Base-by-base conservation (phyloP, 1,140 invertebrate genomes). In the Pachypsylla venusta region DNA sequence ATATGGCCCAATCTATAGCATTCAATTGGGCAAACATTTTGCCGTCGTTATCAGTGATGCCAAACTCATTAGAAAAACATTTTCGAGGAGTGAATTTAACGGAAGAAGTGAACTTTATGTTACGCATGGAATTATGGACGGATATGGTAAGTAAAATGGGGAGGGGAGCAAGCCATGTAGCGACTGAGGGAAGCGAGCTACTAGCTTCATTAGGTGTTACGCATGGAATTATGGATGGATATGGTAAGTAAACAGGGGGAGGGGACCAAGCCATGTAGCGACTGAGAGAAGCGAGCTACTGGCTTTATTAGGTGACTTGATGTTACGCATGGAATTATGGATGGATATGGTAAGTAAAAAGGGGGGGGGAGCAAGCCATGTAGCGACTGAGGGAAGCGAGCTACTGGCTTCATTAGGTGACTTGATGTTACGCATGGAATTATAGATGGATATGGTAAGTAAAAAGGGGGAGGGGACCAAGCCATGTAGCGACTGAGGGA, bases 101-200 rank as follows among this genome's bases (percentile, higher is more conserved):
- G 84, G 81, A 13, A 72, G 87, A 56, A 86, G 88, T 1, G 86
- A 87, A 1, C 75, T 92, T 0, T 87, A 81, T 67, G 69, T 91
- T 19, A 89, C 87, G 0, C 84, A 90, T 67, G 88, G 87, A 30
- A 84, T 93, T 12, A 89, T 91, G 82, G 73, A 85, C 60, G 87
- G 89, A 63, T 81, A 85, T 67, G 88, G 88, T 91, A 73, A 80
- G 64, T 61, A 16, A 26, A 58, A 13, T 12, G 4, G 3, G 7
- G 4, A 13, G 5, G 12, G 10, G 28, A 3, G 19, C 16, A 16
- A 57, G 2, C 13, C 16, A 4, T 2, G 5, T 57, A 30, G 58
- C n/a, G 12, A 20, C 4, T 42, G 5, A 2, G 1, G 0, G 12
- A 60, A 5, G 19, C 42, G 0, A 25, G 26, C 57, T 27, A 14